These are phyloP conservation scores for Muntiacus reevesi DNA, from an alignment of 2,113 vertebrate genomes.

Conservation along the genomic window DNA sequence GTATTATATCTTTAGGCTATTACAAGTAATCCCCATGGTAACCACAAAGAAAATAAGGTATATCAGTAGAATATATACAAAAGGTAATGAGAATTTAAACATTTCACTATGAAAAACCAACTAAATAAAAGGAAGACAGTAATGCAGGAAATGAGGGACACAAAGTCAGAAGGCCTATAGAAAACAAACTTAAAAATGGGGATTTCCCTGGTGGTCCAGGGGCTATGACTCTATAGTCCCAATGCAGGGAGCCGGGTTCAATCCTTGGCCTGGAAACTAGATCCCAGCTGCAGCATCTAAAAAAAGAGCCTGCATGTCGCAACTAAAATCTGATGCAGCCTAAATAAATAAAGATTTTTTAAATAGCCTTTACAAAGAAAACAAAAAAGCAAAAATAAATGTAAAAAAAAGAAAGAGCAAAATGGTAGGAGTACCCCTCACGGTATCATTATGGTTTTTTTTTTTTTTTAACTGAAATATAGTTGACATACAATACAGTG, in stretches of 20 bases:
- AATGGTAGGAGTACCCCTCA: background rate
- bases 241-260: background rate
- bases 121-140: background rate
- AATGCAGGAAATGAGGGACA: background rate
- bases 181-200: background rate
- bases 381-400: background rate
- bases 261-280: background rate
- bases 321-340: background rate
- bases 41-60: background rate
- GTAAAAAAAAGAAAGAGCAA: background rate
- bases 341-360: background rate
- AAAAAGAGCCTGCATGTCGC: background rate
- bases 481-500: background rate
- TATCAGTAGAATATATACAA: background rate
- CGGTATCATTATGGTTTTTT: fast-evolving
- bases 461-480: background rate
- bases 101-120: background rate
- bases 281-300: background rate
- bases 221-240: background rate
- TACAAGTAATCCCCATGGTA: background rate
- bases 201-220: background rate
- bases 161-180: background rate
- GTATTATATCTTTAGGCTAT: background rate
- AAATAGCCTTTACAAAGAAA: background rate
- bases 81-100: background rate